Base-by-base conservation (phyloP, 2,888 invertebrate genomes). In the Anthophora plumipes region DNA sequence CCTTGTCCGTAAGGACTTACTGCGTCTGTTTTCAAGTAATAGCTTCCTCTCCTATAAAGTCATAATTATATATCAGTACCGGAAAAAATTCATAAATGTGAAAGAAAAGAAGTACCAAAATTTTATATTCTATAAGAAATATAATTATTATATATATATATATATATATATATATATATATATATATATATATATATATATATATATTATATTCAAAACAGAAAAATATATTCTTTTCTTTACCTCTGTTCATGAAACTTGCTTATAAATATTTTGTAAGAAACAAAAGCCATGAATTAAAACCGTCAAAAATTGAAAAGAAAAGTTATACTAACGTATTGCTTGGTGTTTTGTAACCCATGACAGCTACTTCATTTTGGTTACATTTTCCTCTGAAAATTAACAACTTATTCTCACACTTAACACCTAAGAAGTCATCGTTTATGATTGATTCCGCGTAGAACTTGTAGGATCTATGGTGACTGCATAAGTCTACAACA, bases 401-500 rank as follows among this genome's bases (percentile, higher is more conserved):
- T 0, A n/a, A n/a, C 0, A 9, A 8, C 4, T 57, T 8, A 14
- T 55, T 54, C 0, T 72, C 20, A 59, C 91, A 92, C 39, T 70
- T 64, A 1, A 87, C 87, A 0, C 94, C 93, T 5, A 92, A 31
- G 80, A 95, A 94, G 54, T 90, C 83, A 0, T 92, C 92, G 1
- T 63, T 59, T 14, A 6, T 41, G 50, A 95, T 84, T 0, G 95
- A 94, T 85, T 95, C 94, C 1, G 94, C 91, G 92, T 94, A 95
- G 79, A 90, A 94, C 0, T 55, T 63, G 94, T 94, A 95, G 0
- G 95, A 94, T 0, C 94, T 94, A 90, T 93, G 93, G 87, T 95
- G 95, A 73, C 94, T 94, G 90, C 95, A 95, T 85, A 94, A 94
- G 78, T 94, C 95, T 95, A 87, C 0, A 70, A 63, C 4, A 12